These are phyloP conservation scores for Acrobeloides nanus DNA, from an alignment of 2,888 invertebrate genomes.

Conservation along the genomic window DNA sequence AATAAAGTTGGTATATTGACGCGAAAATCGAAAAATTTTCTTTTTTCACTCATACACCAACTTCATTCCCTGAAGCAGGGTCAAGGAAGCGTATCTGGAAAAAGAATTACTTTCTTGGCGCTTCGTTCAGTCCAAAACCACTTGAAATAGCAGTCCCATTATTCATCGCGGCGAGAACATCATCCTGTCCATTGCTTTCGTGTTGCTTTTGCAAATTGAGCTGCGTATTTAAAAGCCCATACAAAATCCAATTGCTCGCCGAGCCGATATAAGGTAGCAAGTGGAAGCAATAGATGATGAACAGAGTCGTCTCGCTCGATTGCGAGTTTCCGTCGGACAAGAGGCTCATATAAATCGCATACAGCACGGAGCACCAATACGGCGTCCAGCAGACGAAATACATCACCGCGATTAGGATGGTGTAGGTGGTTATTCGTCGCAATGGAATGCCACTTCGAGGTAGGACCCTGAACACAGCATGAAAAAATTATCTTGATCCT, in stretches of 20 bases:
- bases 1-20: too few relatives aligned
- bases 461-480: slow-evolving; percentile 30
- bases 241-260: slow-evolving; percentile 47
- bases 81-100: too few relatives aligned
- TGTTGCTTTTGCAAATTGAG: slow-evolving; percentile 21
- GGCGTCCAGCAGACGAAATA: slow-evolving; percentile 53
- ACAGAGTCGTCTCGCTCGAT: slow-evolving; percentile 31
- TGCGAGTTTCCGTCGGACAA: slow-evolving; percentile 18
- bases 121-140: too few relatives aligned
- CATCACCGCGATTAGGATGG: slow-evolving; percentile 43
- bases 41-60: too few relatives aligned
- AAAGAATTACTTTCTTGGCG: too few relatives aligned
- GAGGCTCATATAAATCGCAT: slow-evolving; percentile 39
- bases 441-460: slow-evolving; percentile 45
- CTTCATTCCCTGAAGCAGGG: too few relatives aligned
- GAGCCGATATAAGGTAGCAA: slow-evolving; percentile 46
- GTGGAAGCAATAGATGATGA: slow-evolving; percentile 49
- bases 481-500: too few relatives aligned
- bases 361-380: slow-evolving; percentile 49
- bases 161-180: slow-evolving; percentile 6
- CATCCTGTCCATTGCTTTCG: slow-evolving; percentile 8
- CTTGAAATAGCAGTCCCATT: slow-evolving; percentile 4
- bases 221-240: slow-evolving; percentile 35
- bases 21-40: too few relatives aligned
- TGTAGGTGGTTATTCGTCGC: slow-evolving; percentile 42